phyloP scores from a whole-genome alignment of 2,888 invertebrate species.

The Scaptomyza cyrtandrae region DNA sequence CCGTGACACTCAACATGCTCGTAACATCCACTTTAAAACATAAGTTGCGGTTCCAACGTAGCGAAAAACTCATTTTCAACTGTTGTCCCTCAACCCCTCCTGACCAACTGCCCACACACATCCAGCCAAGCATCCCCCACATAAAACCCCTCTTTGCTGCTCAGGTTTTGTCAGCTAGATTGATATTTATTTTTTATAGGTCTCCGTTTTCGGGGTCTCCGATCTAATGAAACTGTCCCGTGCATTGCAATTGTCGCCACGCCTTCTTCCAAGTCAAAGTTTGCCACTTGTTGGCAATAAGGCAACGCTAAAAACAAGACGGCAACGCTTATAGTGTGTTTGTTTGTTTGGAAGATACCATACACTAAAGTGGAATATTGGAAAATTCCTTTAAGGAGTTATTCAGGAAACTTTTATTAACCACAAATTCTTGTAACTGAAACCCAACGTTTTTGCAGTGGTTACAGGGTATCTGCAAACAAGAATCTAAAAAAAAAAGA shows the following conservation, averaged over 20 bases:
- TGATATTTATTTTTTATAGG: conserved; percentile 68
- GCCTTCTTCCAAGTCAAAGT: conserved; percentile 16
- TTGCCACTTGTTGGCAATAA: conserved; percentile 49
- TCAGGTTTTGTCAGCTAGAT: conserved; percentile 50
- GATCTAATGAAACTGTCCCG: conserved; percentile 11
- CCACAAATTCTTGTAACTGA: too few species aligned
- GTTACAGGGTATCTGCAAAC: conserved; percentile 13
- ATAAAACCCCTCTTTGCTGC: not conserved
- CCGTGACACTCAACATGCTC: conserved; percentile 52
- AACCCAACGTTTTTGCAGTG: too few species aligned
- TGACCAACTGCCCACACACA: not conserved
- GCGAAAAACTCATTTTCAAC: conserved; percentile 68
- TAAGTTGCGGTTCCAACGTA: conserved; percentile 80
- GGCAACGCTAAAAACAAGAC: conserved; percentile 13
- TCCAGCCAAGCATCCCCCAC: not conserved
- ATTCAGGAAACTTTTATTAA: too few species aligned
- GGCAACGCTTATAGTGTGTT: too few species aligned
- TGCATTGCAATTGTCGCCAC: conserved; percentile 28
- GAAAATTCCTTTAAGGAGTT: too few species aligned
- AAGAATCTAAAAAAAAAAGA: not conserved
- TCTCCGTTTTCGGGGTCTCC: conserved; percentile 43
- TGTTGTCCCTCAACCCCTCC: not conserved
- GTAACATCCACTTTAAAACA: conserved; percentile 77
- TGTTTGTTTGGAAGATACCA: conserved; percentile 3
- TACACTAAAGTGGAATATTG: not conserved